Base-by-base conservation (phyloP, 2,888 invertebrate species). In the Bedellia somnulentella region DNA sequence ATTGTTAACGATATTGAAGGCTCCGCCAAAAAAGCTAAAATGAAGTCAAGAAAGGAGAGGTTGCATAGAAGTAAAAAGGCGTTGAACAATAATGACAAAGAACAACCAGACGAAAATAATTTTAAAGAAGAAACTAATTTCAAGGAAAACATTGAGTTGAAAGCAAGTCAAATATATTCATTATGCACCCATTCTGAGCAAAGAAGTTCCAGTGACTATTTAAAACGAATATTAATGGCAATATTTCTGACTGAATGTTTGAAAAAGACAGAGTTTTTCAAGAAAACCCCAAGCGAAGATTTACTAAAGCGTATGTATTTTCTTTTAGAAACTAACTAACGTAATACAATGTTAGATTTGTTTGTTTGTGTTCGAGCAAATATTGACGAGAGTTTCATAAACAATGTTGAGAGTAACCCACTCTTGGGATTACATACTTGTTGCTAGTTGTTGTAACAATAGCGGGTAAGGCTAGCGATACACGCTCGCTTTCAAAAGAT, bases 221-320 rank as follows among this genome's bases (percentile, higher is more conserved):
- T 91, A 13, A 85, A 88, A 42, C 79, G 91, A 29, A 78, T 87
- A 3, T 55, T 90, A 4, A 90, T 92, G 89, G 82, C 87, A 0
- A 75, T 84, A 22, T 90, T 92, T 44, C 64, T 91, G 1, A 64
- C 87, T 25, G 80, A 86, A 35, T 85, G 85, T 43, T 60, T 91
- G 23, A 85, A 86, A 46, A 81, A 81, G 44, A 67, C 80, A 4
- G 79, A 79, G 1, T 89, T 85, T 57, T 89, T 87, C 46, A 60
- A 56, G 29, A 54, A 52, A 10, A 57, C 60, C 24, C n/a, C n/a
- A n/a, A n/a, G n/a, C n/a, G n/a, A n/a, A n/a, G n/a, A n/a, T n/a
- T n/a, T n/a, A n/a, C n/a, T n/a, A n/a, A n/a, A n/a, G n/a, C n/a
- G n/a, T n/a, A n/a, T n/a, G n/a, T n/a, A n/a, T n/a, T n/a, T n/a